phyloP scores from a whole-genome alignment of 2,113 vertebrate species.

The Meriones unguiculatus region DNA sequence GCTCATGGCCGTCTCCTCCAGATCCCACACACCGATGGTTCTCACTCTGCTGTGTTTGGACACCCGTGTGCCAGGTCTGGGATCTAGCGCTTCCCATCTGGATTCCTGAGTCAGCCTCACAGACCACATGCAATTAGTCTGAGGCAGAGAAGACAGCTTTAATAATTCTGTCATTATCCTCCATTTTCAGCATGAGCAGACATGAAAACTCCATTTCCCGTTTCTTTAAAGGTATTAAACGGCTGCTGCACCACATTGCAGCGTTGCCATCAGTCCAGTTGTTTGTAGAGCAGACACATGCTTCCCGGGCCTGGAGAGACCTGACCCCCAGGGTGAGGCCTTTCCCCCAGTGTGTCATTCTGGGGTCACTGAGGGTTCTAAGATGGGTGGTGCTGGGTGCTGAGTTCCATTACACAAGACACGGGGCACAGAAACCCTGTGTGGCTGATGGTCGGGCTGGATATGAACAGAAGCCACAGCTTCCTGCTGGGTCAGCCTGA shows the following conservation, averaged over 20 bases:
- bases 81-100: background rate
- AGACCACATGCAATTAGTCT: slow-evolving; percentile 67
- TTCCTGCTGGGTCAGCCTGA: background rate
- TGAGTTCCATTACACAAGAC: background rate
- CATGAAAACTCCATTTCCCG: slow-evolving; percentile 64
- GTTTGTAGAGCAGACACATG: rapidly evolving
- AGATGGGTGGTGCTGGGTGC: background rate
- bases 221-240: slow-evolving; percentile 65
- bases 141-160: slow-evolving; percentile 58
- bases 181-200: slow-evolving; percentile 67
- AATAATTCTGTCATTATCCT: slow-evolving; percentile 72
- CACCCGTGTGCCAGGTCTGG: background rate
- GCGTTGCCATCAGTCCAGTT: rapidly evolving
- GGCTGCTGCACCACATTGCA: slow-evolving; percentile 38
- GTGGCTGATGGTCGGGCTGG: rapidly evolving
- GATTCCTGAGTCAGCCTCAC: slow-evolving; percentile 14
- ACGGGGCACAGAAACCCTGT: rapidly evolving
- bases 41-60: background rate
- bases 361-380: background rate
- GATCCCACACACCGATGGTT: background rate
- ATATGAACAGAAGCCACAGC: background rate
- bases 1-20: rapidly evolving
- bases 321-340: background rate
- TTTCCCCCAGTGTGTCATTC: background rate
- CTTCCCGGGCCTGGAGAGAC: background rate